Percentiles rank a stretch among this genome's conserved stretches.
These are phyloP conservation scores for Notoglanidium macrostoma DNA, from an alignment of 2,797 vertebrate species.

Conservation along the genomic window DNA sequence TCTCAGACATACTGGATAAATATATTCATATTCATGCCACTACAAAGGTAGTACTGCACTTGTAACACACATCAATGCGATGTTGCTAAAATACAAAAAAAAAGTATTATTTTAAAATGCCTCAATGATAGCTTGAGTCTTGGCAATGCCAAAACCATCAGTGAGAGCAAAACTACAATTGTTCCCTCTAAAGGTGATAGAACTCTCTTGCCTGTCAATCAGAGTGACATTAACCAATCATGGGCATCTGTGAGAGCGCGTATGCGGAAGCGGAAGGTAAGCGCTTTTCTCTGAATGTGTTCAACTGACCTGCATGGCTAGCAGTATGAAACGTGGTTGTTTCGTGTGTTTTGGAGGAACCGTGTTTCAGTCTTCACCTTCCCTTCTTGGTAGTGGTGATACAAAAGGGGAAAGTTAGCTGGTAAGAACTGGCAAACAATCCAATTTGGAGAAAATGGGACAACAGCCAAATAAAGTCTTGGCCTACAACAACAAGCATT, in stretches of 20 bases:
- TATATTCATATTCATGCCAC: not conserved
- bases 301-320: not conserved
- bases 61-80: not conserved
- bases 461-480: not conserved
- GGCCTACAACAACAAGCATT: not conserved
- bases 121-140: not conserved
- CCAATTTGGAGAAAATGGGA: not conserved
- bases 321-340: not conserved
- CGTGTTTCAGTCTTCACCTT: not conserved
- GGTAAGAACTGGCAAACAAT: not conserved
- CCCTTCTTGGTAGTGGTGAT: not conserved
- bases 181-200: not conserved
- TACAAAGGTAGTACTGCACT: not conserved
- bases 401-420: not conserved
- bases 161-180: not conserved
- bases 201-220: not conserved
- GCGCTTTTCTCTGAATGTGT: not conserved
- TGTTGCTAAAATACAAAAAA: not conserved
- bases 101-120: not conserved
- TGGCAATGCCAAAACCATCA: too few relatives aligned
- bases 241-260: not conserved
- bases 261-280: not conserved
- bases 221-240: not conserved
- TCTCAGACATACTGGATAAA: not conserved
- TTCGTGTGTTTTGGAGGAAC: not conserved